Evolutionary conservation across 2,888 invertebrate genomes (phyloP), one percentile per base, ranked within the genome.

Genomic region (Eupsilia transversa): DNA sequence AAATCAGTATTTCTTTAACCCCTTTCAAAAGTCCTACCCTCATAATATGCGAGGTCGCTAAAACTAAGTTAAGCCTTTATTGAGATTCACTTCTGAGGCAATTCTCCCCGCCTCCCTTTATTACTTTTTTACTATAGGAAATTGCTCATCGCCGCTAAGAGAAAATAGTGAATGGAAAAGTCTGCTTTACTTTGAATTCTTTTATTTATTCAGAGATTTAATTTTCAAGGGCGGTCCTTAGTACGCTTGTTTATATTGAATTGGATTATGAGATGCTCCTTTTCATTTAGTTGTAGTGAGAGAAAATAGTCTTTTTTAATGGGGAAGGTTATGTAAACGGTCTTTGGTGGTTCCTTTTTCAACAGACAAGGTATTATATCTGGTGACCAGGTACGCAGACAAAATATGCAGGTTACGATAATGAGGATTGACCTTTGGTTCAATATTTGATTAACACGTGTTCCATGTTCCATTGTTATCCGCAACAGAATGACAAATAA

Each of bases 1-100:
- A 92, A 93, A 93, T 93, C 93, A 93, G 92, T 93, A 92, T 93
- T 90, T 89, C 91, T 93, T 90, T 91, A 93, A 94, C 94, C 95
- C 94, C 94, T 94, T 94, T 94, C 92, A 93, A 93, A 95, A 94
- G 91, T 95, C 93, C 72, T 86, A 85, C 80, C 85, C 89, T 92
- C 91, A 92, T 94, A 94, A 94, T 94, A 94, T 90, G 89, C 91
- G 88, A 87, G 86, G 83, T 72, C 80, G 80, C 82, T 84, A 80
- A 86, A 87, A 85, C 85, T 87, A 83, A 87, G 85, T 87, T 85
- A 91, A 90, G 89, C 90, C 91, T 91, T 92, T 93, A 94, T 93
- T 93, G 93, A 91, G 91, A 94, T 92, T 93, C 91, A 92, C 91
- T 93, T 93, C 91, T 91, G 91, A 87, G 89, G 90, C 89, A 90